A percentile compares a stretch with the other conserved stretches of the same genome.
These are phyloP conservation scores for Pelodytes ibericus DNA, from an alignment of 2,797 vertebrate genomes.

Conservation along the genomic window DNA sequence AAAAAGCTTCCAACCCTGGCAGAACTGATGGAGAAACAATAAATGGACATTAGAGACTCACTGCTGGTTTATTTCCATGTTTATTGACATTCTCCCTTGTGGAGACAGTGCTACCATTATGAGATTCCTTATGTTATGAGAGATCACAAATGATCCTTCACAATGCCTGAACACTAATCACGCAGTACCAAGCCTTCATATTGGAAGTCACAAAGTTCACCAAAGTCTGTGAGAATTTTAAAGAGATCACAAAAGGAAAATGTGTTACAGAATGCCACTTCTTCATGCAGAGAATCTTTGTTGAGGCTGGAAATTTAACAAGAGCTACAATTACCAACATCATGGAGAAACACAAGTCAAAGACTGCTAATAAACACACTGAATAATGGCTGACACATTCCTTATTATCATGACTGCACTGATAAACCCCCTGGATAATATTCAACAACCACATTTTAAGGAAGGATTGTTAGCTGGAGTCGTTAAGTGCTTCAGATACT, in stretches of 20 bases:
- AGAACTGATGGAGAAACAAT: too few relatives aligned
- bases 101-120: constrained; percentile 95
- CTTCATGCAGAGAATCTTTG: constrained; percentile 95
- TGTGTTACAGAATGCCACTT: constrained; percentile 88
- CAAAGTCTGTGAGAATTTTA: constrained; percentile 89
- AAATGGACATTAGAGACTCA: too few relatives aligned
- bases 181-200: constrained; percentile 85
- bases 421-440: constrained; percentile 18
- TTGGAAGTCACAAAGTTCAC: constrained; percentile 81
- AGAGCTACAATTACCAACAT: constrained; percentile 80
- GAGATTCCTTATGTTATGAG: constrained; percentile 96
- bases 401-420: constrained; percentile 63
- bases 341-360: constrained; percentile 74
- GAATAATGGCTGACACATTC: constrained; percentile 65
- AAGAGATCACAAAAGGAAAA: constrained; percentile 83
- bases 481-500: constrained; percentile 58
- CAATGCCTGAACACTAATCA: constrained; percentile 88
- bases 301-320: constrained; percentile 87
- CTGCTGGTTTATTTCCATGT: too few relatives aligned
- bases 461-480: constrained; percentile 49
- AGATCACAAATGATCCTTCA: constrained; percentile 95
- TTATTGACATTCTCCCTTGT: too few relatives aligned
- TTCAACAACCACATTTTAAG: constrained; percentile 51
- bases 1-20: too few relatives aligned
- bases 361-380: neutral